These are phyloP conservation scores for Charadrius vociferus DNA, from an alignment of 2,113 vertebrate genomes.

Conservation along the genomic window DNA sequence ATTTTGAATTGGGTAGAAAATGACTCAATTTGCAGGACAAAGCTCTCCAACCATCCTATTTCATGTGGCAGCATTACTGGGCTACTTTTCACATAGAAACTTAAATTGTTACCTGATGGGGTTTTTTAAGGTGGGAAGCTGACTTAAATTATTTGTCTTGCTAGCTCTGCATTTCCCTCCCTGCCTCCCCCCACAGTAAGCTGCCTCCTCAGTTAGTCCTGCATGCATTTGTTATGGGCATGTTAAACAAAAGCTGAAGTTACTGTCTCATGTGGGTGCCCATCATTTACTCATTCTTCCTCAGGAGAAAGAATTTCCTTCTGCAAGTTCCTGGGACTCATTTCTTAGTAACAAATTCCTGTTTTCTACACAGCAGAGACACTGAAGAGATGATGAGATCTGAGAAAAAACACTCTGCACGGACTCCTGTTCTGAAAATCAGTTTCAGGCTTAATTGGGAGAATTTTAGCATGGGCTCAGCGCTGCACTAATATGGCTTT, in stretches of 20 bases:
- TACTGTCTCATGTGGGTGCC: neutral
- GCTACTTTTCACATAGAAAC: constrained; percentile 23
- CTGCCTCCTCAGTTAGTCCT: neutral
- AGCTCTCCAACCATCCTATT: neutral
- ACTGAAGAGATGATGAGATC: neutral
- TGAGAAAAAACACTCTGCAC: neutral
- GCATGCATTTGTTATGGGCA: neutral
- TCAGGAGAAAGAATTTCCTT: neutral
- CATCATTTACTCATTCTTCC: neutral
- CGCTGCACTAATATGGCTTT: neutral
- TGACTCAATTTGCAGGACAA: neutral
- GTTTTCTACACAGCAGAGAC: neutral
- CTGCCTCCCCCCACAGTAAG: neutral
- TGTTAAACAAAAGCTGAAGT: neutral
- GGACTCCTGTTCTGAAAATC: neutral
- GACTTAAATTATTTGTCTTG: neutral
- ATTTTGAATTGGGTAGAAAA: neutral
- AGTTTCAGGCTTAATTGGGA: neutral
- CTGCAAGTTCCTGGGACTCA: neutral
- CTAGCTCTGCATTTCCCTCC: neutral
- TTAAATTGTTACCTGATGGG: neutral
- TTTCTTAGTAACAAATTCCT: neutral
- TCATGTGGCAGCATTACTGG: neutral
- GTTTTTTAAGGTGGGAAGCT: neutral
- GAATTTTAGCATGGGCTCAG: neutral